These are phyloP conservation scores for Syngnathus typhle DNA, from an alignment of 2,113 vertebrate genomes.

Conservation along the genomic window DNA sequence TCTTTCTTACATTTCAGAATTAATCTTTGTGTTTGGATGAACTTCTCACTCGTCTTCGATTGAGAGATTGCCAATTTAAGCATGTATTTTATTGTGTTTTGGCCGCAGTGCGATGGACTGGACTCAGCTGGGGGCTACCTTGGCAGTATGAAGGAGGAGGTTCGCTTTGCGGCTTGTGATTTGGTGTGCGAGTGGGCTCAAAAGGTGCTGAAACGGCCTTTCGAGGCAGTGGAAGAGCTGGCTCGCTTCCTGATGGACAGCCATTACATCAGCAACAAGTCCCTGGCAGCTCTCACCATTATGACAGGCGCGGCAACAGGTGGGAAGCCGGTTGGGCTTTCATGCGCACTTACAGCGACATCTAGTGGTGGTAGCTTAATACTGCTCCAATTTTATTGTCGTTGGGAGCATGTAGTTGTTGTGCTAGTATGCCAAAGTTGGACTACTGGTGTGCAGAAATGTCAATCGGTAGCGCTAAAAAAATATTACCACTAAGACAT, in stretches of 20 bases:
- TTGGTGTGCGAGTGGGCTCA: constrained; percentile 98
- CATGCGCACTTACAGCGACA: constrained; percentile 31
- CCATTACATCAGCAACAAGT: constrained; percentile 96
- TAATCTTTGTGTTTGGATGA: background rate
- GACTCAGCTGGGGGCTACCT: constrained; percentile 78
- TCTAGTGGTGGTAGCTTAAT: constrained; percentile 43
- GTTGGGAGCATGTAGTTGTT: background rate
- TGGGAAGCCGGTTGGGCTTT: constrained; percentile 39
- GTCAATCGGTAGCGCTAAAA: too few relatives aligned
- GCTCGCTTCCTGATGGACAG: constrained; percentile 96
- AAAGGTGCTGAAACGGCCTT: constrained; percentile 95
- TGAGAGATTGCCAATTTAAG: background rate
- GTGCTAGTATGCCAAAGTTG: too few relatives aligned
- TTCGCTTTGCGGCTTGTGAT: constrained; percentile 87
- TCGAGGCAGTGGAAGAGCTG: constrained; percentile 89
- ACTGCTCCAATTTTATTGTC: background rate
- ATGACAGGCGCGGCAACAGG: constrained; percentile 89
- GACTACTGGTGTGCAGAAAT: too few relatives aligned
- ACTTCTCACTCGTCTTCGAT: background rate
- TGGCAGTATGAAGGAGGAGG: constrained; percentile 85
- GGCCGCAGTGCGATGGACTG: constrained; percentile 80
- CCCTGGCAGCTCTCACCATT: constrained; percentile 90
- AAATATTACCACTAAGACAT: too few relatives aligned
- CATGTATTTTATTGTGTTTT: background rate
- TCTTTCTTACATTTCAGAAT: background rate